Evolutionary conservation across 2,113 vertebrate genomes (phyloP).

Genomic region (Ciconia maguari): DNA sequence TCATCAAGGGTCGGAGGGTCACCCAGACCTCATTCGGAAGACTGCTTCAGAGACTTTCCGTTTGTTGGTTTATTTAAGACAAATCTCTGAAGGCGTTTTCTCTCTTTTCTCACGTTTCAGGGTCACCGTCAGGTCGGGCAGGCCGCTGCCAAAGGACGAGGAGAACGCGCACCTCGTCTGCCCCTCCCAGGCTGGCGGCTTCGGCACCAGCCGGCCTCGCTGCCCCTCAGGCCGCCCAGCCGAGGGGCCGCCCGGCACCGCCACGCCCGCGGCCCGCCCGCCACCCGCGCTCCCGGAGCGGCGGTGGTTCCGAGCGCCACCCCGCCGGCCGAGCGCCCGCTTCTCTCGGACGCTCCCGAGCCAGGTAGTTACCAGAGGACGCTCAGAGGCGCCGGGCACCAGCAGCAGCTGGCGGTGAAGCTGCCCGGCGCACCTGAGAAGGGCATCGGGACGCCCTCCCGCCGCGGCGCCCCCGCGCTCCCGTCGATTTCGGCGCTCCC

Average conservation of each 20-base stretch:
- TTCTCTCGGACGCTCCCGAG: background rate
- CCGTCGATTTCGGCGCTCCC: background rate
- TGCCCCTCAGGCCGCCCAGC: background rate
- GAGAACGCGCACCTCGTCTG: background rate
- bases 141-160: background rate
- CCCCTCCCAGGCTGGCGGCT: background rate
- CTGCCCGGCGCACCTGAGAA: background rate
- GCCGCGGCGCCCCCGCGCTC: background rate
- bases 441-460: background rate
- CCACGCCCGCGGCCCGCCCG: background rate
- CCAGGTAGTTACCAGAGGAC: slow-evolving; percentile 13
- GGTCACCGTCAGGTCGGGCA: background rate
- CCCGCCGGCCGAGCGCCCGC: background rate
- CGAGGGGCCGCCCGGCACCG: background rate
- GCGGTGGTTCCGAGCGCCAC: background rate
- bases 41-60: background rate
- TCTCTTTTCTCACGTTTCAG: background rate
- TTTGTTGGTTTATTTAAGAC: background rate
- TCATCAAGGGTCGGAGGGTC: background rate
- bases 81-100: background rate
- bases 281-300: background rate
- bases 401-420: slow-evolving; percentile 7
- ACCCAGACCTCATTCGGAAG: background rate
- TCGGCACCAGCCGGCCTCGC: background rate
- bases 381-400: slow-evolving; percentile 8